phyloP scores from a whole-genome alignment of 2,888 invertebrate species.

The Carpatolechia fugitivella region DNA sequence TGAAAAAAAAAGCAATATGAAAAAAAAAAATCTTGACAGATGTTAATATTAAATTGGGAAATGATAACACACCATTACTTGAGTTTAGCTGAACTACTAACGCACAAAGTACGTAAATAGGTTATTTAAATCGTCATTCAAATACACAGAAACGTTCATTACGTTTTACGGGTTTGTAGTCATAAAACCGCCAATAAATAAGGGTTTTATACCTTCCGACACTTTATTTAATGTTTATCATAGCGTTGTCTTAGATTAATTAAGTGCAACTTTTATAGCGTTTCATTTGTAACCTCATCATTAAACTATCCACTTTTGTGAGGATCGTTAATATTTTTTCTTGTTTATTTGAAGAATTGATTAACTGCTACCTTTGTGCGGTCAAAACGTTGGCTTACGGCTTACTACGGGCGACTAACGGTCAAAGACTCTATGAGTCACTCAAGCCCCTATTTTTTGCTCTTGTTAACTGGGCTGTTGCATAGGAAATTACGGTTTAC shows the following conservation, averaged over 20 bases:
- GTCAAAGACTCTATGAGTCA: constrained; percentile 33
- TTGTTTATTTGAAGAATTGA: background rate
- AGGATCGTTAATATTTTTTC: background rate
- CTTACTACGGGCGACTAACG: constrained; percentile 21
- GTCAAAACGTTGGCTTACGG: background rate
- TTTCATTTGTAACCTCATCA: background rate
- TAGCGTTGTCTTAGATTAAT: constrained; percentile 4
- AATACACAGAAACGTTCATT: too few relatives aligned
- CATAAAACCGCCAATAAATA: constrained; percentile 8
- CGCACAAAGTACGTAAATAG: too few relatives aligned
- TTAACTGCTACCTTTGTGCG: background rate
- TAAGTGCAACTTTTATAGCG: background rate
- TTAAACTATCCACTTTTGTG: background rate
- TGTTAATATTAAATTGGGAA: too few relatives aligned
- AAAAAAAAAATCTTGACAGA: too few relatives aligned
- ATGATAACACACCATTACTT: too few relatives aligned
- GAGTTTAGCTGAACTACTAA: too few relatives aligned
- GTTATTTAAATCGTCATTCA: too few relatives aligned
- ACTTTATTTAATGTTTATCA: constrained; percentile 12
- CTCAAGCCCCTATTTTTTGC: constrained; percentile 29
- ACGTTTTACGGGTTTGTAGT: background rate
- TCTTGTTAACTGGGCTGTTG: constrained; percentile 22
- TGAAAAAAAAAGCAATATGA: too few relatives aligned
- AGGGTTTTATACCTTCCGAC: constrained; percentile 30
- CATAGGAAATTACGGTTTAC: constrained; percentile 24